These are phyloP conservation scores for Lamellibrachia satsuma DNA, from an alignment of 2,888 invertebrate species.

Conservation along the genomic window DNA sequence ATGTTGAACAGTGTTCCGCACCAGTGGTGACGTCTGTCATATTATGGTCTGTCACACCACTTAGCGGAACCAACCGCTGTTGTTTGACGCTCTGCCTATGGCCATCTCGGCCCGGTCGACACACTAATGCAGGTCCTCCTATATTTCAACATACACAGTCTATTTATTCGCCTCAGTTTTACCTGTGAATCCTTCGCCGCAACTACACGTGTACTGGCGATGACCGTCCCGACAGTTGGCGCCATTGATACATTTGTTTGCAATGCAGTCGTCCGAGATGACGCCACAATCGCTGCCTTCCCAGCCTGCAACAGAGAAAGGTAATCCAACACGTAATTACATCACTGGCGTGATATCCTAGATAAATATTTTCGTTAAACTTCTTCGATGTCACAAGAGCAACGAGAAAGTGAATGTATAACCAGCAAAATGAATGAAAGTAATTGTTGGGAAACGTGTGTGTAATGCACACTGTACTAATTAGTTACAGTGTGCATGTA, in stretches of 20 bases:
- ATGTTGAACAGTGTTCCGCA: too few relatives aligned
- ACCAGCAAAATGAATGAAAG: too few relatives aligned
- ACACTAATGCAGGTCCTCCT: neutral
- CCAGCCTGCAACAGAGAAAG: conserved; percentile 19
- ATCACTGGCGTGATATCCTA: too few relatives aligned
- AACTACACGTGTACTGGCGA: conserved; percentile 14
- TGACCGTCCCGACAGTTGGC: conserved; percentile 19
- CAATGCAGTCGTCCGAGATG: conserved; percentile 8
- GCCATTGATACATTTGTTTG: conserved; percentile 25
- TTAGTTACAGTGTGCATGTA: neutral
- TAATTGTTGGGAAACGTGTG: neutral
- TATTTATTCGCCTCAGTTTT: neutral
- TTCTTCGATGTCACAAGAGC: too few relatives aligned
- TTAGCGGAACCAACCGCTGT: too few relatives aligned
- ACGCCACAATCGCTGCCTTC: neutral
- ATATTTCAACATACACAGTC: neutral
- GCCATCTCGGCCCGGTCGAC: neutral
- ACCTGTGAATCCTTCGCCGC: conserved; percentile 18
- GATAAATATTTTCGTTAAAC: too few relatives aligned
- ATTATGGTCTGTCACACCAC: too few relatives aligned
- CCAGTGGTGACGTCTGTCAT: too few relatives aligned
- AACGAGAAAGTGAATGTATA: too few relatives aligned
- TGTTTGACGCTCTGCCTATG: neutral
- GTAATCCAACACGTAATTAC: neutral
- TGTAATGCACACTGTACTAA: neutral